A percentile compares a stretch with the other conserved stretches of the same genome.
phyloP scores from a whole-genome alignment of 2,888 invertebrate genomes.

The Bugula neritina region DNA sequence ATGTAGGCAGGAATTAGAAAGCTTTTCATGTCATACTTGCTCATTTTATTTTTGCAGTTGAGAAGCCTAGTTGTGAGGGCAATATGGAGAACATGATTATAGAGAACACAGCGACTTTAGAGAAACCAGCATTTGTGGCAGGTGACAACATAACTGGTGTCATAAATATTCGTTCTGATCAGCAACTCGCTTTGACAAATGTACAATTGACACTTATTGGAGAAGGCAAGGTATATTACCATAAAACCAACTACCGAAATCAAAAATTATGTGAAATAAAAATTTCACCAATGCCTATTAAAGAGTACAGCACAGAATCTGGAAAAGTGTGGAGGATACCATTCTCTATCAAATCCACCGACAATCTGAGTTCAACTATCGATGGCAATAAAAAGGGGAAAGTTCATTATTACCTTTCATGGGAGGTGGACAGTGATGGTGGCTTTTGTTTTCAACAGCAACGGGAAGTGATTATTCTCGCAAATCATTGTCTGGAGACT shows the following conservation, averaged over 20 bases:
- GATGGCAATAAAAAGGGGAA: slow-evolving; percentile 3
- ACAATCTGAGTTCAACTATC: background rate
- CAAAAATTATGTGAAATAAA: slow-evolving; percentile 3
- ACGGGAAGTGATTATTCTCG: background rate
- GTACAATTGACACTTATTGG: background rate
- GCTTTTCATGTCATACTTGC: too few relatives aligned
- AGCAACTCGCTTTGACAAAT: background rate
- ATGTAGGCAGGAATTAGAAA: too few relatives aligned
- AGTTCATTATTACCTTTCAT: slow-evolving; percentile 2
- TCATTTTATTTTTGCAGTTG: background rate
- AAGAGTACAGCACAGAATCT: background rate
- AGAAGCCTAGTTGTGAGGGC: background rate
- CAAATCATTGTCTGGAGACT: background rate
- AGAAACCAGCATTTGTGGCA: background rate
- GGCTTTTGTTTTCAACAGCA: background rate
- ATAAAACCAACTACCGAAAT: background rate
- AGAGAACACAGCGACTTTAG: background rate
- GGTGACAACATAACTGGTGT: background rate
- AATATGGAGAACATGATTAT: background rate
- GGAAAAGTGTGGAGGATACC: slow-evolving; percentile 12
- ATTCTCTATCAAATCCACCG: background rate
- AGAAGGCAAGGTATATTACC: slow-evolving; percentile 4
- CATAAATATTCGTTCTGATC: background rate
- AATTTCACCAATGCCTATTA: background rate
- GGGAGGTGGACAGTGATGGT: background rate